Conservation (phyloP, 2,797 vertebrate genomes). For the Todus mexicanus region DNA sequence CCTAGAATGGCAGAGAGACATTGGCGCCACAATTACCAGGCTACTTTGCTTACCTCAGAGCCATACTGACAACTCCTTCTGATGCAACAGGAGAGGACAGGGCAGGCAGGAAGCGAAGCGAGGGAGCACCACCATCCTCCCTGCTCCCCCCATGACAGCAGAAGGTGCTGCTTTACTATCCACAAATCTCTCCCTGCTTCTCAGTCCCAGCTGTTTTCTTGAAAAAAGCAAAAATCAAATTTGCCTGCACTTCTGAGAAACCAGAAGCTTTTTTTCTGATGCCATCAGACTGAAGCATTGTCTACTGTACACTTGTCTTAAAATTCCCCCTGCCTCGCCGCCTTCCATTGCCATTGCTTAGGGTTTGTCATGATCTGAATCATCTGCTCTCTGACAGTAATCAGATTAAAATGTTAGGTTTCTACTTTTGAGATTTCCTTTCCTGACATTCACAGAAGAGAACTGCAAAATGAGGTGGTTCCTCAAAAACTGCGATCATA, state of each 20-base stretch:
- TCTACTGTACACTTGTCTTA: background rate
- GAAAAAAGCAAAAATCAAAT: background rate
- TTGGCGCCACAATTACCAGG: background rate
- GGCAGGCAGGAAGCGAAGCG: accelerated
- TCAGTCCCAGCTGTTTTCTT: background rate
- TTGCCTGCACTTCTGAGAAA: background rate
- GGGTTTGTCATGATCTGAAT: constrained; percentile 32
- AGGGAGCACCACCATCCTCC: background rate
- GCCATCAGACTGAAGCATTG: background rate
- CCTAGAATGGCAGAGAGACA: background rate
- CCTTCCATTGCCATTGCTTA: background rate
- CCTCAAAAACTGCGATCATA: background rate
- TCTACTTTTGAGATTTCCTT: constrained; percentile 15
- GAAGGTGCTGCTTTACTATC: background rate
- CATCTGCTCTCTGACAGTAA: constrained; percentile 21
- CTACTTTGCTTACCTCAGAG: background rate
- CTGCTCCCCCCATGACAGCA: background rate
- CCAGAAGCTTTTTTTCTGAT: background rate
- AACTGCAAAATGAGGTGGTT: background rate
- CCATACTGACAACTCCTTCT: background rate
- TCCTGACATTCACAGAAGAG: background rate
- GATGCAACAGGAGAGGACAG: background rate
- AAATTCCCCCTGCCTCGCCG: background rate
- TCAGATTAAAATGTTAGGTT: constrained; percentile 57
- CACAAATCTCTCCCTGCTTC: background rate